phyloP scores from a whole-genome alignment of 1,140 invertebrate genomes.

The Lasioglossum albipes region DNA sequence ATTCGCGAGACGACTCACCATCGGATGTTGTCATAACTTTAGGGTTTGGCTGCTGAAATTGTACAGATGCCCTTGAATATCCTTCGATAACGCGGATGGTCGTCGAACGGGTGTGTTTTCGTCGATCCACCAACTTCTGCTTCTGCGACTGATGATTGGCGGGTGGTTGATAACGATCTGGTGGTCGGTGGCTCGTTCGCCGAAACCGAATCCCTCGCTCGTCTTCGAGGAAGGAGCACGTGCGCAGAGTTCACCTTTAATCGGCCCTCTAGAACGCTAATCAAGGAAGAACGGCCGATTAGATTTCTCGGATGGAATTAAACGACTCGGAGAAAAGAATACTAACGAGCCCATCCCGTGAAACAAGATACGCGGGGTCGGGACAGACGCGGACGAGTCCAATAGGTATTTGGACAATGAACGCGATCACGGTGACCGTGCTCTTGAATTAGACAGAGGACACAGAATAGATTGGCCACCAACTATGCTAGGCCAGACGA shows the following conservation, averaged over 20 bases:
- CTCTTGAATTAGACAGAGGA: conserved; percentile 46
- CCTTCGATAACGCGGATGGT: background rate
- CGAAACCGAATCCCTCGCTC: background rate
- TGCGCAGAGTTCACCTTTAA: background rate
- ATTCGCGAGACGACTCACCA: conserved; percentile 20
- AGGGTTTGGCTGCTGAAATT: background rate
- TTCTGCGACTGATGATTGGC: too few species aligned
- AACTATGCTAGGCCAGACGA: too few species aligned
- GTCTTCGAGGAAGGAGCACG: too few species aligned
- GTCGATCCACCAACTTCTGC: too few species aligned
- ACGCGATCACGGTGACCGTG: conserved; percentile 43
- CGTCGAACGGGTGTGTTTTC: too few species aligned
- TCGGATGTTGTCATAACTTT: conserved; percentile 45
- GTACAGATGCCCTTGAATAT: background rate
- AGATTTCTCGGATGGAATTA: background rate
- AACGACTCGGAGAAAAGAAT: conserved; percentile 13
- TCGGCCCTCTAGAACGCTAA: background rate
- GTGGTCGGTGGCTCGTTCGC: too few species aligned
- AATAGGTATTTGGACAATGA: conserved; percentile 26
- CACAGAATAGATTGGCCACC: conserved; percentile 31
- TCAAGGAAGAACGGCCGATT: background rate
- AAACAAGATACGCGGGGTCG: conserved; percentile 24
- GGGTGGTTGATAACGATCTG: too few species aligned
- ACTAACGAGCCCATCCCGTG: conserved; percentile 11
- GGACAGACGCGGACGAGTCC: background rate